Base-by-base conservation (phyloP, 2,113 vertebrate genomes). In the Malurus melanocephalus region DNA sequence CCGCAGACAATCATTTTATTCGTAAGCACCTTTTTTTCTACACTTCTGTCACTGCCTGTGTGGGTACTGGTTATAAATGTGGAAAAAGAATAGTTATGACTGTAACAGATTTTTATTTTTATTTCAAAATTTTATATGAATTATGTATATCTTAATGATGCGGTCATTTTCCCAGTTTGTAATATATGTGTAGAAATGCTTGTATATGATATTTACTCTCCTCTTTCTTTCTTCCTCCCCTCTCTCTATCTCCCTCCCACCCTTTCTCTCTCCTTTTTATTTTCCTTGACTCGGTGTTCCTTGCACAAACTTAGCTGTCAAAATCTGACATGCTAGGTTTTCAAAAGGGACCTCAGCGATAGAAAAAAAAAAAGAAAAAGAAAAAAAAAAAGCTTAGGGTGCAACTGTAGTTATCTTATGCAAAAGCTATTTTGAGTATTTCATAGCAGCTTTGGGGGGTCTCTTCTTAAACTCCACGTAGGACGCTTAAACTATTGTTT, bases 101-200 rank as follows among this genome's bases (percentile, higher is more conserved):
- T 99, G 99, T 99, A 99, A 99, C 98, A 99, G 98, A 99, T 99
- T 99, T 99, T 99, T 99, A 99, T 99, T 99, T 99, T 99, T 99
- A 99, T 99, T 99, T 99, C 98, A 98, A 99, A 98, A 98, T 99
- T 99, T 99, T 99, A 99, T 99, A 99, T 99, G 99, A 99, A 99
- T 99, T 99, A 99, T 99, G 99, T 99, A 99, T 99, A 99, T 99
- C 98, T 99, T 98, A 99, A 99, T 98, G 98, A 99, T 98, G 98
- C 98, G 97, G 98, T 98, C 98, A 98, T 99, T 98, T 98, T 98
- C 99, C 98, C 98, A 98, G 98, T 99, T 98, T 99, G 99, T 99
- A 99, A 99, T 99, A 99, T 99, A 99, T 98, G 98, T 99, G 99
- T 99, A 99, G 98, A 99, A 99, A 99, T 98, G 98, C 98, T 97